phyloP scores from a whole-genome alignment of 2,113 vertebrate species.

The Grallaria varia region DNA sequence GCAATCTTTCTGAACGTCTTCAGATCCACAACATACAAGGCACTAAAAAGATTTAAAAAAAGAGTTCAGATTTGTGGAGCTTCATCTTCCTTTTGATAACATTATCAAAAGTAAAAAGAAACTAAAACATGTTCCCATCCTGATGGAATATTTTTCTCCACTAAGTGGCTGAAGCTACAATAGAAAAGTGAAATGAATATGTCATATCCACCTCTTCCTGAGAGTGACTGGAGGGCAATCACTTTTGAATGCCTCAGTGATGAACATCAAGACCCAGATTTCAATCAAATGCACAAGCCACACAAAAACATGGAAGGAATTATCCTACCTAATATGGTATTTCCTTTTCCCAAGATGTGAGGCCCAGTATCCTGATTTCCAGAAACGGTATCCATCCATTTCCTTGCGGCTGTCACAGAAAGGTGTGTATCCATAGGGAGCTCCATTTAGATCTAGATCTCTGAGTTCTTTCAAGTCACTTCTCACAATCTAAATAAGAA shows the following conservation, averaged over 20 bases:
- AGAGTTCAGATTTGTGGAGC: not conserved
- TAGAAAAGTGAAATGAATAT: not conserved
- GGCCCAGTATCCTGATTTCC: slow-evolving; percentile 96
- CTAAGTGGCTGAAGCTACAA: not conserved
- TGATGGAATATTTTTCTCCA: not conserved
- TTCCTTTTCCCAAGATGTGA: slow-evolving; percentile 89
- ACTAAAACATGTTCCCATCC: not conserved
- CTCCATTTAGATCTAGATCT: slow-evolving; percentile 87
- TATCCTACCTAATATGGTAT: slow-evolving; percentile 92
- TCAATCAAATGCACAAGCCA: not conserved
- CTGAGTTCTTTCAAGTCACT: slow-evolving; percentile 91
- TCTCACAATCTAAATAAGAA: slow-evolving; percentile 85
- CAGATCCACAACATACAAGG: slow-evolving; percentile 94
- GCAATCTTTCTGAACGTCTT: slow-evolving; percentile 95
- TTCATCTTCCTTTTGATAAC: not conserved
- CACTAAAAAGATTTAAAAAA: slow-evolving; percentile 69
- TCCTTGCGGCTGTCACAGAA: slow-evolving; percentile 95
- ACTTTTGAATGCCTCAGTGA: not conserved
- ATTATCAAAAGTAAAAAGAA: not conserved
- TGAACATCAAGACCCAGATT: not conserved
- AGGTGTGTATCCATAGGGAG: slow-evolving; percentile 94
- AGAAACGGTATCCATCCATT: slow-evolving; percentile 98
- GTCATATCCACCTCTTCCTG: not conserved
- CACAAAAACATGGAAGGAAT: not conserved
- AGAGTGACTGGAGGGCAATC: not conserved